These are phyloP conservation scores for Cacoxenus indagator DNA, from an alignment of 2,888 invertebrate genomes.

Conservation along the genomic window DNA sequence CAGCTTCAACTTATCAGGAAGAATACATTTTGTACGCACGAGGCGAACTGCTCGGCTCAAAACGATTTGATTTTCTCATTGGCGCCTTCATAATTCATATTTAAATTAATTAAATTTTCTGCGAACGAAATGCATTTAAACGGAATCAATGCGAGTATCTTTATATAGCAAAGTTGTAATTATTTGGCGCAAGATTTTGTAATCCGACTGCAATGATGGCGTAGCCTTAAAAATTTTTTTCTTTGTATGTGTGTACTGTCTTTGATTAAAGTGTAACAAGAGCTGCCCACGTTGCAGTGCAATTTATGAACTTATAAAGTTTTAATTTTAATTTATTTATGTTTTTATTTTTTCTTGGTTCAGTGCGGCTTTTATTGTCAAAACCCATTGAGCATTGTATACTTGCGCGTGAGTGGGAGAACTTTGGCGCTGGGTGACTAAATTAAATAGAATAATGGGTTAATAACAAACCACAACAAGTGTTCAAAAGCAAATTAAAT, in stretches of 20 bases:
- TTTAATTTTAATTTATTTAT: no score
- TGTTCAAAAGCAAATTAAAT: no score
- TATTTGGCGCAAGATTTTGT: constrained; percentile 18
- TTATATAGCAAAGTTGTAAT: constrained; percentile 6
- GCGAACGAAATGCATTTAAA: background rate
- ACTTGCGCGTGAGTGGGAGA: no score
- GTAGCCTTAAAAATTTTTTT: background rate
- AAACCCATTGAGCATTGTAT: no score
- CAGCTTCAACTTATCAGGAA: constrained; percentile 6
- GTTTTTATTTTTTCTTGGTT: no score
- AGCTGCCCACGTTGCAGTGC: constrained; percentile 51
- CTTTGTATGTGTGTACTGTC: constrained; percentile 7
- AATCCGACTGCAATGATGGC: constrained; percentile 2
- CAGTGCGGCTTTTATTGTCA: no score
- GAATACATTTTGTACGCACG: background rate
- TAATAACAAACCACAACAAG: no score
- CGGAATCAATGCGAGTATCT: background rate
- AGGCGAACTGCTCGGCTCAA: background rate
- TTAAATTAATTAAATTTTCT: constrained; percentile 36
- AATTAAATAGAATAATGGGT: no score
- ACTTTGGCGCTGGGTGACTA: no score
- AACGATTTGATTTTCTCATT: background rate
- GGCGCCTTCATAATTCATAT: constrained; percentile 31
- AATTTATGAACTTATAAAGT: constrained; percentile 8
- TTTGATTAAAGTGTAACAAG: constrained; percentile 64